phyloP scores from a whole-genome alignment of 2,888 invertebrate genomes.

The Idaea biselata region DNA sequence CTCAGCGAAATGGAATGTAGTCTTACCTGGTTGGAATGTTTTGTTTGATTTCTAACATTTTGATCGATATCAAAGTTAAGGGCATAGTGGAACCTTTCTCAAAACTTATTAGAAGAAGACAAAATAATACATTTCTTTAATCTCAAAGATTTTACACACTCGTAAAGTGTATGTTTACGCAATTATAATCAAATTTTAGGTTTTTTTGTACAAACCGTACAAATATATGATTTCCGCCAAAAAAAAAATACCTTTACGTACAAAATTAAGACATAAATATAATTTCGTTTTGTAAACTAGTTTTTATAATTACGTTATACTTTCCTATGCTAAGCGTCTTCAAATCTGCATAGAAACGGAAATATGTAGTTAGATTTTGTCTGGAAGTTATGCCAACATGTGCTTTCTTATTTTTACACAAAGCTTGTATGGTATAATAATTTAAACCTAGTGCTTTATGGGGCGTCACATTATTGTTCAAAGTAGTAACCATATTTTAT shows the following conservation, averaged over 20 bases:
- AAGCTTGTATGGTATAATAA: neutral
- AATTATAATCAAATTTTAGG: too few relatives aligned
- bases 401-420: neutral
- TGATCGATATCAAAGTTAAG: neutral
- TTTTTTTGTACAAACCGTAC: too few relatives aligned
- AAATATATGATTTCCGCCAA: too few relatives aligned
- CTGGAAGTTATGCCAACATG: neutral
- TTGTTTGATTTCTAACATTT: neutral
- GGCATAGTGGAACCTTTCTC: neutral
- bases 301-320: too few relatives aligned
- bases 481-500: too few relatives aligned
- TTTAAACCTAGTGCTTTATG: neutral
- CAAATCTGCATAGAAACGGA: neutral
- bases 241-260: too few relatives aligned
- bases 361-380: neutral
- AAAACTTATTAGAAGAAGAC: neutral
- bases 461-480: neutral
- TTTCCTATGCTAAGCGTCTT: neutral
- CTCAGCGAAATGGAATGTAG: slow-evolving; percentile 44
- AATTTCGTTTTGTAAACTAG: neutral
- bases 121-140: too few relatives aligned
- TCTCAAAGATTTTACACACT: too few relatives aligned
- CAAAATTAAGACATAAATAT: too few relatives aligned
- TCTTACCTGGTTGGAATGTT: slow-evolving; percentile 10
- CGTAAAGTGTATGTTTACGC: too few relatives aligned